Base-by-base conservation (phyloP, 1,140 invertebrate species). In the Lepidostoma basale region DNA sequence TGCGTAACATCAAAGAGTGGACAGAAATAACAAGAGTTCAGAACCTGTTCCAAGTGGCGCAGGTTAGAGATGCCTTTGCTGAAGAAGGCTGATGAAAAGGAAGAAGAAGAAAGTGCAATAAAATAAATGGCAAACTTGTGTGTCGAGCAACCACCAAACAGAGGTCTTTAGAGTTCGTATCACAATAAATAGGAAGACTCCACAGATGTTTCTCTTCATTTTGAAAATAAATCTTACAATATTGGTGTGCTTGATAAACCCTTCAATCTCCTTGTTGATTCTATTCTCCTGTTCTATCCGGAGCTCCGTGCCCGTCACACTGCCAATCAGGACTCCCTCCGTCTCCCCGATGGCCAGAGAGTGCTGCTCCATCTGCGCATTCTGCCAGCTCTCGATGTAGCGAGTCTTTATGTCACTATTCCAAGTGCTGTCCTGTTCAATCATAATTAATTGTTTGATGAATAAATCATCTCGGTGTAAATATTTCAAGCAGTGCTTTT, bases 341-440 rank as follows among this genome's bases (percentile, higher is more conserved):
- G 49, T 36, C 36, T 66, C n/a, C 12, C 45, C 49, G 14, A 66
- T 66, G 52, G 63, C 49, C 39, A 66, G 18, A 3, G 49, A 25
- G n/a, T 66, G 49, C 14, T 66, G 63, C 63, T 66, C 63, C 14
- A 56, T 28, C 23, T 49, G 28, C 3, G 63, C 49, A 3, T 44
- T 39, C 26, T 66, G 49, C 47, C 47, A 56, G 14, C 40, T 10
- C 8, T 39, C 20, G n/a, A 66, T 56, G 36, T 66, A 66, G 49
- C 63, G 63, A 1, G 39, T 56, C n/a, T 58, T 56, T 9, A 66
- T 56, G 20, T 66, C 63, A 40, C 30, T 44, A 23, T 66, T 66
- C 63, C 39, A 56, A 3, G 47, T 58, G 26, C 40, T 44, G 26
- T 66, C 63, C 63, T 66, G 47, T 3, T 33, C 10, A 33, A 30